These are phyloP conservation scores for Conus canariensis DNA, from an alignment of 2,888 invertebrate species.

Conservation along the genomic window DNA sequence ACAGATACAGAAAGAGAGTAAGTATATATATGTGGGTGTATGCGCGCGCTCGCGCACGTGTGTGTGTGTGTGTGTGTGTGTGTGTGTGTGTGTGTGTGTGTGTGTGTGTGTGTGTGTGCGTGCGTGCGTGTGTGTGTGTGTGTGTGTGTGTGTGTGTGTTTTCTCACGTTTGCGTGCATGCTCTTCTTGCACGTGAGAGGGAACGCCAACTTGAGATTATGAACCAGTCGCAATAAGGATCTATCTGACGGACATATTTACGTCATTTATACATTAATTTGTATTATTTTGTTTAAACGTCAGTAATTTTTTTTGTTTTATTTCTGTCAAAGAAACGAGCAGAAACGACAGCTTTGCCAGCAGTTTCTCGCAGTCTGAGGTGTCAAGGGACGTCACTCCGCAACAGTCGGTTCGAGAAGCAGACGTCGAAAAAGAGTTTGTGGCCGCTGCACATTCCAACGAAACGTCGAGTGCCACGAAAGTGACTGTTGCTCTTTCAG, in stretches of 20 bases:
- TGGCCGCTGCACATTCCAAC: neutral
- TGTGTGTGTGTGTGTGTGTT: too few species aligned
- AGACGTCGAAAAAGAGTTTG: neutral
- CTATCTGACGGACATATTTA: too few species aligned
- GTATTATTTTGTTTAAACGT: too few species aligned
- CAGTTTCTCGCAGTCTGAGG: constrained; percentile 40
- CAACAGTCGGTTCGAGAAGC: constrained; percentile 54
- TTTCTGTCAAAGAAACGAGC: constrained; percentile 36
- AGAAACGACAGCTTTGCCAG: constrained; percentile 50
- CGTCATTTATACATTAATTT: too few species aligned
- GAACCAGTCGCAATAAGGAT: too few species aligned
- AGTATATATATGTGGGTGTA: neutral
- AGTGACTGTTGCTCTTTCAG: neutral
- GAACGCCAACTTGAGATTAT: too few species aligned
- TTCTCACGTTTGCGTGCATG: too few species aligned
- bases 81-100: too few species aligned
- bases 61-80: neutral
- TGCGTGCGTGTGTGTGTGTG: too few species aligned
- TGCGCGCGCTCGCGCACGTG: fast-evolving
- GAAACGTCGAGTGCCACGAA: neutral
- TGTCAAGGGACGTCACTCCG: constrained; percentile 47
- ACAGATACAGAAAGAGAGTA: neutral
- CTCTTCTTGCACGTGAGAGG: too few species aligned
- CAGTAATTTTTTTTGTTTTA: too few species aligned
- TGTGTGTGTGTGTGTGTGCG: too few species aligned